Evolutionary conservation across 1,140 invertebrate genomes (phyloP).

Genomic region (Phthorimaea operculella): DNA sequence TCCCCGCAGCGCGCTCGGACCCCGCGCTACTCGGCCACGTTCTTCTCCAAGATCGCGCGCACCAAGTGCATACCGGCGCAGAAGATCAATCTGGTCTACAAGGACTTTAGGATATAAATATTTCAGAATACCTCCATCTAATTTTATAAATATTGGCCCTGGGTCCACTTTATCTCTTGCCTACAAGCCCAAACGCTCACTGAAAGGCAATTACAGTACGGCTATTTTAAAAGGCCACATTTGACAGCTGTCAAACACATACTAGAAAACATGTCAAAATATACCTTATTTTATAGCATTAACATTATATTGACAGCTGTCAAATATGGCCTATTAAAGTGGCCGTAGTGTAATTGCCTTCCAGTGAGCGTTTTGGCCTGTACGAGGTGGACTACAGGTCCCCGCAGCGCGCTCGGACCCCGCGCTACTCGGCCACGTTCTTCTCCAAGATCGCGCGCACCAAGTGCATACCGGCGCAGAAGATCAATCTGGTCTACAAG

Average conservation of each 20-base stretch:
- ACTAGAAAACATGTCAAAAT: no score
- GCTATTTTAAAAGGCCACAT: no score
- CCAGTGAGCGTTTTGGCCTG: conserved; percentile 77
- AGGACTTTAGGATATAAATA: neutral
- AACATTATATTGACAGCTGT: no score
- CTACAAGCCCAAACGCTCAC: conserved; percentile 79
- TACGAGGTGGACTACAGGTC: conserved; percentile 79
- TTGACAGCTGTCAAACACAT: no score
- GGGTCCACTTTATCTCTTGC: no score
- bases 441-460: conserved; percentile 34
- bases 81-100: neutral
- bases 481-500: neutral
- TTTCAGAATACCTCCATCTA: neutral
- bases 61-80: conserved; percentile 1
- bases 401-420: conserved; percentile 70
- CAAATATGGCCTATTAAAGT: no score
- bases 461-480: neutral
- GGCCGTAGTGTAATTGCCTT: no score
- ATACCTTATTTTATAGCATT: no score
- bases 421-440: conserved; percentile 74
- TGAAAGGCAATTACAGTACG: conserved; percentile 54
- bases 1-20: conserved; percentile 72
- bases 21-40: conserved; percentile 74
- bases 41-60: conserved; percentile 44
- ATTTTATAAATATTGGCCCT: neutral